phyloP scores from a whole-genome alignment of 2,113 vertebrate genomes.

The Archocentrus centrarchus region DNA sequence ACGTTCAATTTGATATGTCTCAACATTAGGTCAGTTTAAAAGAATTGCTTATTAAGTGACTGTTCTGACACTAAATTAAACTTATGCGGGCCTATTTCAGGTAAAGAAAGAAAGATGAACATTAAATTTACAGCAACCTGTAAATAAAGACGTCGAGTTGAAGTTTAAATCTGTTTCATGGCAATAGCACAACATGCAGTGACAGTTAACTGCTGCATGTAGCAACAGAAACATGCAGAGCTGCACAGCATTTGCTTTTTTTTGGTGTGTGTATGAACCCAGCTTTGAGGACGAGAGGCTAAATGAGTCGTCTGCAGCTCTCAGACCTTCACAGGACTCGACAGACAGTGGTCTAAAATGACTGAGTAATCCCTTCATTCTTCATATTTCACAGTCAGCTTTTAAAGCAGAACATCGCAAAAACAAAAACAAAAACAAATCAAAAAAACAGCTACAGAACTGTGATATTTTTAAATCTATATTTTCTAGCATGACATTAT shows the following conservation, averaged over 20 bases:
- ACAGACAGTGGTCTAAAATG: not conserved
- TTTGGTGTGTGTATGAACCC: fast-evolving
- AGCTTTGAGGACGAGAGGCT: not conserved
- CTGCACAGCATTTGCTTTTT: not conserved
- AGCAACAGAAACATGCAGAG: not conserved
- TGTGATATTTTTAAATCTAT: not conserved
- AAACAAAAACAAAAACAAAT: not conserved
- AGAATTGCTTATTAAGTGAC: not conserved
- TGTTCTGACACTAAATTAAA: not conserved
- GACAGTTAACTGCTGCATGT: not conserved
- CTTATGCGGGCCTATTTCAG: fast-evolving
- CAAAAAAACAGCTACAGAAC: not conserved
- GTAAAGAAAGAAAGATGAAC: not conserved
- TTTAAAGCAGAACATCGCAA: not conserved
- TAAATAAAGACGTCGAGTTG: too few relatives aligned
- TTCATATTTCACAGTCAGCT: not conserved
- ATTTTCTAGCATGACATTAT: not conserved
- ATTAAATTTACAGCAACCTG: not conserved
- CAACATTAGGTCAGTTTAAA: not conserved
- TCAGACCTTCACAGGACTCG: not conserved
- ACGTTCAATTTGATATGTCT: not conserved
- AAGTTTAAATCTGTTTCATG: not conserved
- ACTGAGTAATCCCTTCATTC: not conserved
- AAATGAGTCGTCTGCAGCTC: not conserved
- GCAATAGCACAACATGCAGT: too few relatives aligned